A percentile compares a stretch with the other conserved stretches of the same genome.
phyloP scores from a whole-genome alignment of 2,888 invertebrate genomes.

The Prosapia bicincta region DNA sequence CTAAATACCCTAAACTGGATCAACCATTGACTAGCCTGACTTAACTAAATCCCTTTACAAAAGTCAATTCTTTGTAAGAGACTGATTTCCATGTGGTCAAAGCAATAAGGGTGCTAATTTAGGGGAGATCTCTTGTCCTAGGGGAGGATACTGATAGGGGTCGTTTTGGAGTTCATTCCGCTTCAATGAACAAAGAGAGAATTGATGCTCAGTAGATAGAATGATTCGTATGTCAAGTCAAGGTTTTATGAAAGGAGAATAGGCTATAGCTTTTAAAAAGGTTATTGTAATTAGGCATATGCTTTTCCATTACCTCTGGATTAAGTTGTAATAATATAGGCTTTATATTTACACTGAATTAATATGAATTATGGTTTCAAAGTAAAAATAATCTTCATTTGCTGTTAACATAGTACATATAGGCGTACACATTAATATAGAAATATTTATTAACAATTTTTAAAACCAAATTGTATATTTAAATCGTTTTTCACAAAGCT shows the following conservation, averaged over 20 bases:
- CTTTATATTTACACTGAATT: too few relatives aligned
- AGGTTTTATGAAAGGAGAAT: neutral
- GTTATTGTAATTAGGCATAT: too few relatives aligned
- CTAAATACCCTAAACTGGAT: neutral
- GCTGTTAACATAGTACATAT: too few relatives aligned
- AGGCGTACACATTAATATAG: too few relatives aligned
- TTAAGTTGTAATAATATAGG: too few relatives aligned
- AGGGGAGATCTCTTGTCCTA: neutral
- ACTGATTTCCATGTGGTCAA: conserved; percentile 2
- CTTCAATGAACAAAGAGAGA: neutral
- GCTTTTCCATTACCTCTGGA: too few relatives aligned
- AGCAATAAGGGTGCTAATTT: neutral
- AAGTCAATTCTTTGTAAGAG: neutral
- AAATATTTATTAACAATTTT: too few relatives aligned
- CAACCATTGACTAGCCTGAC: neutral
- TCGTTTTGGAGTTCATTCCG: neutral
- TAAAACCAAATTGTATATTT: too few relatives aligned
- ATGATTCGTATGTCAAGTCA: neutral
- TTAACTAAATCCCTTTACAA: neutral
- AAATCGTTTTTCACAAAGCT: too few relatives aligned
- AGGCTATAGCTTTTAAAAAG: too few relatives aligned
- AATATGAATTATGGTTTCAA: too few relatives aligned
- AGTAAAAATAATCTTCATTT: too few relatives aligned
- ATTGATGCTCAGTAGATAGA: neutral
- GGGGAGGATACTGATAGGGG: neutral